phyloP scores from a whole-genome alignment of 2,797 vertebrate genomes.

The Gobionotothen gibberifrons region DNA sequence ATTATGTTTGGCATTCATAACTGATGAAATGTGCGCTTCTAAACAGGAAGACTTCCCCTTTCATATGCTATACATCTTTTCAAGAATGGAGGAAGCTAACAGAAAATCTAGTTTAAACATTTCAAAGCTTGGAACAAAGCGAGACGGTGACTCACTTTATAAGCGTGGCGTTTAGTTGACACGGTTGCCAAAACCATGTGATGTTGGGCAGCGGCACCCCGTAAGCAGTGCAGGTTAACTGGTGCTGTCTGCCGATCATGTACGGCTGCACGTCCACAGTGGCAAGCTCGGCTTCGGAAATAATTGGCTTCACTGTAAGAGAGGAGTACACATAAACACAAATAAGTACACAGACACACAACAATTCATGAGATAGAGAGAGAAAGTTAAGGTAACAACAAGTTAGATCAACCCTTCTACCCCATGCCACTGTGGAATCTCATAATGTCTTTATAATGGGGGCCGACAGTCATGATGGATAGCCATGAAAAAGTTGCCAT shows the following conservation, averaged over 20 bases:
- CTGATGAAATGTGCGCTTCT: not conserved
- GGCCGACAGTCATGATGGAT: conserved; percentile 62
- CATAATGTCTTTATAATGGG: conserved; percentile 72
- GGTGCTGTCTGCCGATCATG: conserved; percentile 75
- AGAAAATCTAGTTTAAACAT: conserved; percentile 21
- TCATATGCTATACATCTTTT: not conserved
- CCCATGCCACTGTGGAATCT: conserved; percentile 41
- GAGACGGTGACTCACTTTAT: conserved; percentile 74
- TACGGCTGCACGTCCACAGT: conserved; percentile 70
- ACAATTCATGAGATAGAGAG: conserved; percentile 8
- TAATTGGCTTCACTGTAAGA: conserved; percentile 87
- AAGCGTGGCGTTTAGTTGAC: conserved; percentile 44
- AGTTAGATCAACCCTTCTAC: conserved; percentile 5
- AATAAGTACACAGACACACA: conserved; percentile 25
- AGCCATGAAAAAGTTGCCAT: conserved; percentile 58
- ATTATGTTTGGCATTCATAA: conserved; percentile 3
- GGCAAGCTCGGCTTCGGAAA: conserved; percentile 86
- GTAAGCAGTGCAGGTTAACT: conserved; percentile 86
- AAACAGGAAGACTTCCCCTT: not conserved
- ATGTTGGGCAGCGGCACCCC: conserved; percentile 85
- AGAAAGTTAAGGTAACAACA: conserved; percentile 16
- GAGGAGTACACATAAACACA: conserved; percentile 6
- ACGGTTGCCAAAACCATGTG: conserved; percentile 88
- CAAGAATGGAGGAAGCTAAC: not conserved
- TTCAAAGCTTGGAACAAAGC: conserved; percentile 3